These are phyloP conservation scores for Prietella phreatophila DNA, from an alignment of 2,113 vertebrate genomes.

Conservation along the genomic window DNA sequence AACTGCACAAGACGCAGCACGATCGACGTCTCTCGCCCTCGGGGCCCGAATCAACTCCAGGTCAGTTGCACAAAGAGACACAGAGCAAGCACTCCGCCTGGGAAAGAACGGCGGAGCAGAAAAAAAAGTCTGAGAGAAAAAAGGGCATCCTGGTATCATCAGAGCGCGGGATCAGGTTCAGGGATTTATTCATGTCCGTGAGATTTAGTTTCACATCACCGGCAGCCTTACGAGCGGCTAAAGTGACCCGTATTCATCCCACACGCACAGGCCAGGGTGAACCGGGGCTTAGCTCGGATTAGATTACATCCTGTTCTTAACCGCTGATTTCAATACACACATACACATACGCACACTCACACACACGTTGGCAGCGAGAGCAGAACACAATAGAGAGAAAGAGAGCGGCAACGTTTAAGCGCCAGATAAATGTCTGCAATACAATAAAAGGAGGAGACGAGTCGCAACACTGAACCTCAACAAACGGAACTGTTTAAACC, in stretches of 20 bases:
- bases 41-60: conserved; percentile 16
- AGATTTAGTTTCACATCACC: conserved; percentile 71
- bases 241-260: conserved; percentile 49
- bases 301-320: conserved; percentile 43
- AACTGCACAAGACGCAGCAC: conserved; percentile 31
- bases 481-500: background rate
- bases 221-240: conserved; percentile 63
- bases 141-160: conserved; percentile 60
- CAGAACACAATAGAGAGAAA: conserved; percentile 14
- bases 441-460: conserved; percentile 17
- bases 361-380: background rate
- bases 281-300: conserved; percentile 34
- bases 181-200: conserved; percentile 64
- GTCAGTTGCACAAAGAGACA: conserved; percentile 27
- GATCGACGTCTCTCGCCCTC: conserved; percentile 11
- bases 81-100: background rate
- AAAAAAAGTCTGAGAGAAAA: conserved; percentile 58
- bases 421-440: background rate
- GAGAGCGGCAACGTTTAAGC: conserved; percentile 3
- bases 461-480: conserved; percentile 26
- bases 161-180: conserved; percentile 64
- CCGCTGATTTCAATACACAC: conserved; percentile 28
- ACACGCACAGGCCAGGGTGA: conserved; percentile 33
- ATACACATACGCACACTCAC: conserved; percentile 17
- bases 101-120: conserved; percentile 20